A percentile compares a stretch with the other conserved stretches of the same genome.
These are phyloP conservation scores for Drosophila subsilvestris DNA, from an alignment of 2,888 invertebrate genomes.

Conservation along the genomic window DNA sequence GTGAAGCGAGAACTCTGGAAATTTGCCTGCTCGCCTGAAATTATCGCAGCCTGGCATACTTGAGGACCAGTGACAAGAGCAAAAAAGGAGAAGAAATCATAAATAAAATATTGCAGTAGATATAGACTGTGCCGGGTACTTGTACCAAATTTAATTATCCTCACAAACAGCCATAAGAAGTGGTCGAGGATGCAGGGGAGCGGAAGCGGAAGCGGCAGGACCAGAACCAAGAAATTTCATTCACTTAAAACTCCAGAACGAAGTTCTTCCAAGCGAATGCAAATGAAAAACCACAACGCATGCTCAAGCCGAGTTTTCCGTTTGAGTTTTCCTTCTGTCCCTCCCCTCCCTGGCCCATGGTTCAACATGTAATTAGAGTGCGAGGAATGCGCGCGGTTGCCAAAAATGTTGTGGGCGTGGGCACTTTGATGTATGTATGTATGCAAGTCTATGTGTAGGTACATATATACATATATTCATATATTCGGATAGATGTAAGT, in stretches of 20 bases:
- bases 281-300: constrained; percentile 77
- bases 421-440: constrained; percentile 59
- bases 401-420: constrained; percentile 75
- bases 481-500: constrained; percentile 31
- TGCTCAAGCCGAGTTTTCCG: constrained; percentile 66
- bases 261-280: constrained; percentile 68
- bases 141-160: constrained; percentile 67
- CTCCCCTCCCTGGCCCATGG: neutral
- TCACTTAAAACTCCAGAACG: constrained; percentile 63
- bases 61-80: constrained; percentile 45
- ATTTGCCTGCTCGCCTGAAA: constrained; percentile 56
- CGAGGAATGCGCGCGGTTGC: constrained; percentile 66
- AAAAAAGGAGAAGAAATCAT: constrained; percentile 54
- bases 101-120: constrained; percentile 68
- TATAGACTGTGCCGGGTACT: constrained; percentile 6
- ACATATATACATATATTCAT: neutral
- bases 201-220: neutral
- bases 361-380: constrained; percentile 76
- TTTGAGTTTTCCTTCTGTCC: constrained; percentile 47
- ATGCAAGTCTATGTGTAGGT: constrained; percentile 1
- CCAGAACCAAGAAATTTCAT: constrained; percentile 54
- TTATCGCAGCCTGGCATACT: constrained; percentile 53
- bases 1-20: constrained; percentile 62
- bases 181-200: constrained; percentile 30
- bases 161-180: constrained; percentile 32